Base-by-base conservation (phyloP, 2,888 invertebrate species). In the Drosophila fungiperda region DNA sequence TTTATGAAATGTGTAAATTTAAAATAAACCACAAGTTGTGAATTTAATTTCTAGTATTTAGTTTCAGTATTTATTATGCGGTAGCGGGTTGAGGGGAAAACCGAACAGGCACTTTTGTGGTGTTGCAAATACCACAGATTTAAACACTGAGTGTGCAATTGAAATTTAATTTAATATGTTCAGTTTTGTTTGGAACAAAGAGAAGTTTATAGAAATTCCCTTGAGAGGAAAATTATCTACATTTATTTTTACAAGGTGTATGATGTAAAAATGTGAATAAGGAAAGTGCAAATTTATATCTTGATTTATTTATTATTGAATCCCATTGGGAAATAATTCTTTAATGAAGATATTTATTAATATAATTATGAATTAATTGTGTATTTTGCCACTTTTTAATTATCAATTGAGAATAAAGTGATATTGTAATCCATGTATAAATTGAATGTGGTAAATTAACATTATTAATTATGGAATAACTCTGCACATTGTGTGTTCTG, bases 1-100 rank as follows among this genome's bases (percentile, higher is more conserved):
- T 62, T 63, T 63, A 63, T 52, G 12, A 60, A 50, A 53, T 32
- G n/a, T 26, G 23, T 5, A n/a, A 26, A 50, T 42, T 55, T 12
- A 15, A 57, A 26, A n/a, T 48, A 11, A n/a, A 52, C 32, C 11
- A 40, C 42, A 52, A 48, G 45, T 2, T 61, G 23, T 8, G 20
- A 23, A 45, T 61, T 23, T 23, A 53, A 45, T 52, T 65, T 61
- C 35, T 33, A 50, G 20, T 15, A 17, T 29, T 49, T 40, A 58
- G 49, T 40, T 40, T 2, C 4, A 49, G 29, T 26, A 33, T 20
- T 38, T 42, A 36, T 1, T 50, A 48, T 38, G 11, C 9, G 3
- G 5, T n/a, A 29, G 5, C 23, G 9, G 32, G 20, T 17, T 11
- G 3, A 15, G 40, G 42, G 6, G 2, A n/a, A 3, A 36, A 3